A percentile compares a stretch with the other conserved stretches of the same genome.
Evolutionary conservation across 2,888 invertebrate species (phyloP).

Genomic region (Coelopa pilipes): DNA sequence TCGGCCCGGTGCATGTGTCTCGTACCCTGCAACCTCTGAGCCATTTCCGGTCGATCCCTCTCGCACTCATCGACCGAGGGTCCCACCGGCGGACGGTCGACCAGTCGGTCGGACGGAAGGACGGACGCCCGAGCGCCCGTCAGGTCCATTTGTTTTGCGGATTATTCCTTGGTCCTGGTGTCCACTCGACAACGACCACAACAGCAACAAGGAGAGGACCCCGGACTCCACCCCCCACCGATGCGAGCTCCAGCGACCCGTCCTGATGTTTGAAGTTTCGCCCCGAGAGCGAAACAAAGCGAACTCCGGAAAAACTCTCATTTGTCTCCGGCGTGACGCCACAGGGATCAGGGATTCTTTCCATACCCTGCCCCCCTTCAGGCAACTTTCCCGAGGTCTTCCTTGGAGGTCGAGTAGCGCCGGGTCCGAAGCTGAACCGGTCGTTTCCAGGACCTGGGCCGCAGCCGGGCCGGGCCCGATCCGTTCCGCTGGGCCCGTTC

Average conservation of each 20-base stretch:
- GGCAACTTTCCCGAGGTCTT: neutral
- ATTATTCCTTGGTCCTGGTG: slow-evolving; percentile 11
- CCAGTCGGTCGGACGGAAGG: too few relatives aligned
- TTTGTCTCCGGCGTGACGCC: too few relatives aligned
- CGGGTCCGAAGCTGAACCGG: too few relatives aligned
- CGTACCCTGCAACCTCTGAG: slow-evolving; percentile 15
- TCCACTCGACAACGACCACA: slow-evolving; percentile 8
- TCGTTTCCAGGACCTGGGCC: neutral
- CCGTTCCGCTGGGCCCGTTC: neutral
- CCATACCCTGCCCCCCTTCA: too few relatives aligned
- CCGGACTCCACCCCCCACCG: neutral
- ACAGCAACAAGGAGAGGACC: neutral
- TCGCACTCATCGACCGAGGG: slow-evolving; percentile 18
- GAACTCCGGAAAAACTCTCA: neutral
- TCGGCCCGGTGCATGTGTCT: too few relatives aligned
- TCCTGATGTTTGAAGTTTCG: neutral
- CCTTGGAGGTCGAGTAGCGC: neutral
- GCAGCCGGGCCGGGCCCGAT: neutral
- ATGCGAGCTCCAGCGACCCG: neutral
- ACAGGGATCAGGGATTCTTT: too few relatives aligned
- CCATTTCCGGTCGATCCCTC: slow-evolving; percentile 25
- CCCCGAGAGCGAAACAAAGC: neutral
- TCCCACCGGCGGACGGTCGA: too few relatives aligned
- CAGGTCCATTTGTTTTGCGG: neutral
- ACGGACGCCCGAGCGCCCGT: too few relatives aligned